A percentile compares a stretch with the other conserved stretches of the same genome.
Evolutionary conservation across 2,888 invertebrate genomes (phyloP).

Genomic region (Trisateles emortualis): DNA sequence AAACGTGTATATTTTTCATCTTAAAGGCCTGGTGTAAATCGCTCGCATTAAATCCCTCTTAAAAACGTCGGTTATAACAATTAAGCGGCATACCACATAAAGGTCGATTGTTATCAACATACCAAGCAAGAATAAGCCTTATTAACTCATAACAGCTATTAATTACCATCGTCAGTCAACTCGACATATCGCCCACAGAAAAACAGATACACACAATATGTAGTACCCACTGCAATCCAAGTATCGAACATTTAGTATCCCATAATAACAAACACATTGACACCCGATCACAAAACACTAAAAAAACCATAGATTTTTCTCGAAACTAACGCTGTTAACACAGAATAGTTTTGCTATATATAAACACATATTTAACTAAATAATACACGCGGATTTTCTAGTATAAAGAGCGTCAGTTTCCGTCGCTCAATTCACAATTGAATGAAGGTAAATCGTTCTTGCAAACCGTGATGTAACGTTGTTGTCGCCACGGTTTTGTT

Average conservation of each 20-base stretch:
- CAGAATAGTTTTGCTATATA: neutral
- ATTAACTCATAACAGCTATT: neutral
- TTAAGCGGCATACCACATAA: no score
- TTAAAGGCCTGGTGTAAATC: no score
- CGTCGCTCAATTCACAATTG: constrained; percentile 48
- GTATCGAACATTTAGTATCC: constrained; percentile 73
- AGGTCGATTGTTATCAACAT: no score
- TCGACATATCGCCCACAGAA: constrained; percentile 67
- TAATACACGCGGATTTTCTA: neutral
- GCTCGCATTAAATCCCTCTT: no score
- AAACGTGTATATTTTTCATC: no score
- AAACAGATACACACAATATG: constrained; percentile 63
- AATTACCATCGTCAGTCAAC: constrained; percentile 69
- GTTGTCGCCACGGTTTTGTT: constrained; percentile 55
- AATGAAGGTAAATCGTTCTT: constrained; percentile 63
- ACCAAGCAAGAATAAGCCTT: neutral
- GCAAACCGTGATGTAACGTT: constrained; percentile 63
- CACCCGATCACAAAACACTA: constrained; percentile 16
- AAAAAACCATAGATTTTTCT: neutral
- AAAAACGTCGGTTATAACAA: no score
- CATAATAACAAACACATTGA: constrained; percentile 34
- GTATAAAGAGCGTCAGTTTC: constrained; percentile 17
- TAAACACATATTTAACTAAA: neutral
- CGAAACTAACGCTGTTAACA: neutral
- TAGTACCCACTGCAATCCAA: constrained; percentile 62